phyloP scores from a whole-genome alignment of 2,888 invertebrate genomes.

The Ophion slaviceki region DNA sequence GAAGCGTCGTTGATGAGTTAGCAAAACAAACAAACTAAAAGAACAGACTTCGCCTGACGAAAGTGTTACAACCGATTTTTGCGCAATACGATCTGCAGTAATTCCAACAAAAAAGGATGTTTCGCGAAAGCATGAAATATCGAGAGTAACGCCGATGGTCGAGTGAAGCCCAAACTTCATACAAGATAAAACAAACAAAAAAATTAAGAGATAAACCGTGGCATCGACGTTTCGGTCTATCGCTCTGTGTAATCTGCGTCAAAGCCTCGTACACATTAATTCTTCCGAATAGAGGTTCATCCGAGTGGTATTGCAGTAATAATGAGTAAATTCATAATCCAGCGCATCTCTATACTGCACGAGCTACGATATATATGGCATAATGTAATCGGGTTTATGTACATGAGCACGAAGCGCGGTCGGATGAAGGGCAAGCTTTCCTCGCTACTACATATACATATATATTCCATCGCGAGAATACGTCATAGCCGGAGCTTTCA shows the following conservation, averaged over 20 bases:
- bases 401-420: conserved; percentile 40
- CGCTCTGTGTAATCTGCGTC: conserved; percentile 15
- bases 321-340: conserved; percentile 68
- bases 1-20: conserved; percentile 3
- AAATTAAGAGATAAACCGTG: neutral
- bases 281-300: conserved; percentile 49
- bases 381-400: conserved; percentile 58
- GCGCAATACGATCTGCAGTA: neutral
- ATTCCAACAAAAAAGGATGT: neutral
- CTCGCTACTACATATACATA: conserved; percentile 39
- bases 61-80: neutral
- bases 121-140: neutral
- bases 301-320: conserved; percentile 59
- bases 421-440: conserved; percentile 32
- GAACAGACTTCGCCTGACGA: conserved; percentile 6
- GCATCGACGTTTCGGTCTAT: conserved; percentile 16
- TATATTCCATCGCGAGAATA: conserved; percentile 49
- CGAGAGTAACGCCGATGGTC: neutral
- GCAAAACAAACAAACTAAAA: conserved; percentile 10
- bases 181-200: neutral
- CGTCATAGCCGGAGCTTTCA: conserved; percentile 64
- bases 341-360: conserved; percentile 46
- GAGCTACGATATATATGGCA: conserved; percentile 48
- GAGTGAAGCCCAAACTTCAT: neutral
- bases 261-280: conserved; percentile 48